Evolutionary conservation across 2,888 invertebrate species (phyloP), one percentile per base, ranked within the genome.

Genomic region (Rhagium mordax): DNA sequence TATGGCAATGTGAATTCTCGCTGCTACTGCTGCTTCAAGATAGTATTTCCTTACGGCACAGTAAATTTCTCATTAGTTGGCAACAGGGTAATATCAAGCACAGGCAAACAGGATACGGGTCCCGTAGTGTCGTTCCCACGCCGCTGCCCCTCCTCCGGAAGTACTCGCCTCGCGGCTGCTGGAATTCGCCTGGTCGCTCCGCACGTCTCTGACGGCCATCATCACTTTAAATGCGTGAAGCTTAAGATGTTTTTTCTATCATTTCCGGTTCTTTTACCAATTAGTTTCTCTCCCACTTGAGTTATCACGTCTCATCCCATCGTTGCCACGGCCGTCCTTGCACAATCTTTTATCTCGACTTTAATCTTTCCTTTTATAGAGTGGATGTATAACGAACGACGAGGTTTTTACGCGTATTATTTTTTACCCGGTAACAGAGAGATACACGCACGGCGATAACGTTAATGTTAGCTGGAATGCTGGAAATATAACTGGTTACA

Each of bases 261-360:
- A 77, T 84, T 84, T 85, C 85, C 85, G 85, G 82, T 84, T 84
- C 83, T 84, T 84, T 85, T 84, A 82, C 82, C 83, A 83, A 84
- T 83, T 84, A 84, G 83, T 81, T 82, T 81, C 81, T 80, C 81
- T 80, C 79, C 81, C 80, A 81, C 81, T 83, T 41, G 41, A 41
- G 41, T 41, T 41, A 41, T 41, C 41, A 41, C 41, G 15, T 74
- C 33, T 51, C 62, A 64, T 65, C 70, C 67, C 64, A 55, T 27
- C 24, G 64, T 59, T 71, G 67, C 59, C 49, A 24, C 71, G 62
- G 59, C 18, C 65, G 76, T 60, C 76, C 76, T 75, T 76, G 74
- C 70, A 24, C 68, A 74, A 71, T 71, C 70, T 53, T 59, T 71
- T 69, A 65, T 71, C 64, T 64, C 27, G 24, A 27, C 27, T 59